These are phyloP conservation scores for Peucedramus taeniatus DNA, from an alignment of 2,113 vertebrate species.

Conservation along the genomic window DNA sequence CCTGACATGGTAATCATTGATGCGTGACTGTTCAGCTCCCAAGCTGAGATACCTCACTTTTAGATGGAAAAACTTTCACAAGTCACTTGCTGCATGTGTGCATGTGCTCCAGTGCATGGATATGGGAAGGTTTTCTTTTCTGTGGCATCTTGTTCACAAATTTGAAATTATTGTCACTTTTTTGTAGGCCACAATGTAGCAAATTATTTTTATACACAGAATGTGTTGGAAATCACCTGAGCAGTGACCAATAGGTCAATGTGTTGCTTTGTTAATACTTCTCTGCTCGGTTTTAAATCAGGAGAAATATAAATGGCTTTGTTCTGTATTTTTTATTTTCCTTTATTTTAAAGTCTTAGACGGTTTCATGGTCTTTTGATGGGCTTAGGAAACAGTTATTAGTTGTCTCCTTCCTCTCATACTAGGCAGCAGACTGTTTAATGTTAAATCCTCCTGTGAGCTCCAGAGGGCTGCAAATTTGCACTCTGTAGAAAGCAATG, in stretches of 20 bases:
- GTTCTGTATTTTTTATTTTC: slow-evolving; percentile 12
- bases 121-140: neutral
- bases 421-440: neutral
- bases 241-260: neutral
- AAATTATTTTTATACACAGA: neutral
- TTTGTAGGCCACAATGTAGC: neutral
- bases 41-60: neutral
- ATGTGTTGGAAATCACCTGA: neutral
- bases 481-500: neutral
- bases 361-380: slow-evolving; percentile 11
- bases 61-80: neutral
- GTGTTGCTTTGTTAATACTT: neutral
- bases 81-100: fast-evolving
- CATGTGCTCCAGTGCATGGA: fast-evolving
- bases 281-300: neutral
- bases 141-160: neutral
- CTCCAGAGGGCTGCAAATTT: slow-evolving; percentile 17
- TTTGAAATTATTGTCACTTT: neutral
- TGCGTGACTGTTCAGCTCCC: neutral
- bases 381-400: neutral
- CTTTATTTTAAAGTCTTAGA: neutral
- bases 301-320: slow-evolving; percentile 22
- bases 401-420: neutral
- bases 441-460: neutral
- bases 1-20: neutral